Conservation (phyloP, 2,888 invertebrate genomes). For the Lissocephala sabroskyi region DNA sequence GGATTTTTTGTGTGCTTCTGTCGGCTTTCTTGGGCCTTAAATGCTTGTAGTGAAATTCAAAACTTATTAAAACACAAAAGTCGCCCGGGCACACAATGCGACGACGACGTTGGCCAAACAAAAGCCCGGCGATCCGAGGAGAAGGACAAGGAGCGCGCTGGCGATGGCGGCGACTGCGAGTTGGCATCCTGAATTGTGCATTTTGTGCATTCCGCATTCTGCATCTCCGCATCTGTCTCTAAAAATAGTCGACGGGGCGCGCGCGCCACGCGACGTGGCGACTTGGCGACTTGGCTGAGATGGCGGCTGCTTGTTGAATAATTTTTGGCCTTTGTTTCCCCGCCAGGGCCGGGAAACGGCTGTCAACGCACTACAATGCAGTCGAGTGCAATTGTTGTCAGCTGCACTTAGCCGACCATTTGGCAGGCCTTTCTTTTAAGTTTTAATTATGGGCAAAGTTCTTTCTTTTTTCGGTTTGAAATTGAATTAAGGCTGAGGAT, state of each 20-base stretch:
- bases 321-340: slow-evolving; percentile 50
- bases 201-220: not conserved
- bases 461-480: slow-evolving; percentile 4
- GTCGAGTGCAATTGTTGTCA: slow-evolving; percentile 48
- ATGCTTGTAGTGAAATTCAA: slow-evolving; percentile 40
- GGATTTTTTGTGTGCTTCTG: too few species aligned
- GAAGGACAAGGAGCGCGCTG: slow-evolving; percentile 3
- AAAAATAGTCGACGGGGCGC: slow-evolving; percentile 24
- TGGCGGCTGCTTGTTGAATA: slow-evolving; percentile 45
- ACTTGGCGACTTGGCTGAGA: not conserved
- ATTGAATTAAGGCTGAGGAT: not conserved
- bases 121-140: slow-evolving; percentile 11
- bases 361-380: slow-evolving; percentile 5
- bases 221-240: not conserved
- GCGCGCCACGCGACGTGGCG: slow-evolving; percentile 17
- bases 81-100: slow-evolving; percentile 19
- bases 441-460: slow-evolving; percentile 52
- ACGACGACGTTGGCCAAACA: too few species aligned
- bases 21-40: too few species aligned
- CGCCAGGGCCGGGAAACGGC: slow-evolving; percentile 8
- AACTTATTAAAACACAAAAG: slow-evolving; percentile 52
- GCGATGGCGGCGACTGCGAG: not conserved
- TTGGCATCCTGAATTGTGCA: not conserved
- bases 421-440: slow-evolving; percentile 35
- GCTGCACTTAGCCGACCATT: slow-evolving; percentile 37